phyloP scores from a whole-genome alignment of 1,140 invertebrate species.

The Ips typographus region DNA sequence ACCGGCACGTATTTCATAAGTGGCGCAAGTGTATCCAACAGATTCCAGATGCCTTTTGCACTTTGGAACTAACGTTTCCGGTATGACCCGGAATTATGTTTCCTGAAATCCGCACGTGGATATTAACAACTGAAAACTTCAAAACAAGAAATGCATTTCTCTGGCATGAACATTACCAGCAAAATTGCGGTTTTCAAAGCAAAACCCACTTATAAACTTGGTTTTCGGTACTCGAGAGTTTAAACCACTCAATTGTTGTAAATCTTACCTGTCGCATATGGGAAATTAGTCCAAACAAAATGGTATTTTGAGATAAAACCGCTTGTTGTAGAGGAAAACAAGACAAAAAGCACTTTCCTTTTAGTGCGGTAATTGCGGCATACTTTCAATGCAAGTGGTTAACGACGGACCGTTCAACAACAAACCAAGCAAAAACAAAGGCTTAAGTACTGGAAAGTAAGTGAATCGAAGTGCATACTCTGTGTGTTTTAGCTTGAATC shows the following conservation, averaged over 20 bases:
- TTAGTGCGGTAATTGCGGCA: neutral
- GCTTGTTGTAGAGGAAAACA: neutral
- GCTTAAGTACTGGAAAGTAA: neutral
- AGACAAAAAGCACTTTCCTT: neutral
- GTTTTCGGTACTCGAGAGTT: neutral
- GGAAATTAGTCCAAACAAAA: neutral
- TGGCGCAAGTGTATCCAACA: constrained; percentile 18
- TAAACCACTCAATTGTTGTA: neutral
- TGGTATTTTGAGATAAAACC: neutral
- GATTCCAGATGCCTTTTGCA: constrained; percentile 13
- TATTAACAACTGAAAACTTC: neutral
- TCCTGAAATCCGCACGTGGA: neutral
- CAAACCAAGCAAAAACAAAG: too few relatives aligned
- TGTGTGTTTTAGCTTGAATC: neutral
- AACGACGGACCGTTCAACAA: neutral
- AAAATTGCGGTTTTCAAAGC: too few relatives aligned
- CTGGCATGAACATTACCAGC: too few relatives aligned
- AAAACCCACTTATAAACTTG: too few relatives aligned
- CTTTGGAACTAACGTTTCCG: constrained; percentile 4
- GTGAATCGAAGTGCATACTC: neutral
- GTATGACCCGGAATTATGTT: neutral
- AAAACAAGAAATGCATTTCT: too few relatives aligned
- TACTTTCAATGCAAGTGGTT: neutral
- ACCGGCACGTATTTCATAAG: constrained; percentile 20
- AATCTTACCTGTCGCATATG: neutral